Evolutionary conservation across 1,140 invertebrate species (phyloP).

Genomic region (Zaprionus ghesquierei): DNA sequence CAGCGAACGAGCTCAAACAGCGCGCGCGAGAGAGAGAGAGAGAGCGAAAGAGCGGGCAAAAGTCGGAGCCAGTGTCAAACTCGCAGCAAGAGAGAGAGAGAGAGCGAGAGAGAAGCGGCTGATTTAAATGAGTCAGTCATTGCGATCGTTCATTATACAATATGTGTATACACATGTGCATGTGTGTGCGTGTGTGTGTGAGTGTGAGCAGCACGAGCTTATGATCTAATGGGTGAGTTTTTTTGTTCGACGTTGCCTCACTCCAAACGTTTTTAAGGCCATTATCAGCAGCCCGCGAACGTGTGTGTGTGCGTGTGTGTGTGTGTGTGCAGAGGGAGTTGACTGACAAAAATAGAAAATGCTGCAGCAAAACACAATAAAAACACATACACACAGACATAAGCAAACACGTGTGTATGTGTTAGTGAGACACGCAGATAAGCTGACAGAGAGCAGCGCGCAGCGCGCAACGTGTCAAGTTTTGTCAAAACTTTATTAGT

Average conservation of each 20-base stretch:
- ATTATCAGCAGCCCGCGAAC: slow-evolving; percentile 48
- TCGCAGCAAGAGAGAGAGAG: not conserved
- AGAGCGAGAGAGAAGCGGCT: slow-evolving; percentile 16
- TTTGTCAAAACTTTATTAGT: slow-evolving; percentile 27
- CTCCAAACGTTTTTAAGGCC: slow-evolving; percentile 27
- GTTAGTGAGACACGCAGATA: not conserved
- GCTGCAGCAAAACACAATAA: not conserved
- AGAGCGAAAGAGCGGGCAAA: not conserved
- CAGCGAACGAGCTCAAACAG: slow-evolving; percentile 11
- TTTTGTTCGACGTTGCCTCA: slow-evolving; percentile 53
- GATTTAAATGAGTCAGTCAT: slow-evolving; percentile 57
- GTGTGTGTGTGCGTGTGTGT: not conserved
- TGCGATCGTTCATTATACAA: slow-evolving; percentile 28
- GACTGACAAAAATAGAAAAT: slow-evolving; percentile 31
- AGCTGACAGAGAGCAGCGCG: not conserved
- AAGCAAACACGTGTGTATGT: not conserved
- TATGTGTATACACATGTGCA: not conserved
- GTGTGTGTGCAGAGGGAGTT: not conserved
- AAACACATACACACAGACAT: not conserved
- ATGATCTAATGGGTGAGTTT: slow-evolving; percentile 69
- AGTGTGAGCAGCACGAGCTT: slow-evolving; percentile 29
- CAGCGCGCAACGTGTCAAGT: slow-evolving; percentile 55
- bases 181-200: slow-evolving; percentile 16
- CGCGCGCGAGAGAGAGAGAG: slow-evolving; percentile 13
- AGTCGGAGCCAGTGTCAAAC: slow-evolving; percentile 7